These are phyloP conservation scores for Tetheella fluctuosa DNA, from an alignment of 2,888 invertebrate genomes.

Conservation along the genomic window DNA sequence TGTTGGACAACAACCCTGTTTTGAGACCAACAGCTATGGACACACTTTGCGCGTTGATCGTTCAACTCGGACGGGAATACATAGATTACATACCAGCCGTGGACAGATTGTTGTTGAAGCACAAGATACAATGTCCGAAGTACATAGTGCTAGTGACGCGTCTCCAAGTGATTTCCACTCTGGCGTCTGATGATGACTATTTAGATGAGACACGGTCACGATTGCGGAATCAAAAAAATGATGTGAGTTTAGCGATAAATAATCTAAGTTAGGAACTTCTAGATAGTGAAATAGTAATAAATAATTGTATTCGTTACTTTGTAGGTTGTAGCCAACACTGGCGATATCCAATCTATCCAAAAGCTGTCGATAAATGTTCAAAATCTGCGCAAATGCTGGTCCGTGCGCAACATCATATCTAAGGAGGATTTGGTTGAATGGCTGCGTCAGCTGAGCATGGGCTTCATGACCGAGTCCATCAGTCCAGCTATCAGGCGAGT, in stretches of 20 bases:
- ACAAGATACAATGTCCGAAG: constrained; percentile 89
- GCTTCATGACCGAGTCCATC: constrained; percentile 96
- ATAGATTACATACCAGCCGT: constrained; percentile 96
- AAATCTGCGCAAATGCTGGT: constrained; percentile 94
- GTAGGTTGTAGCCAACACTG: constrained; percentile 59
- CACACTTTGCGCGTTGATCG: constrained; percentile 93
- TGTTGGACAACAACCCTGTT: constrained; percentile 91
- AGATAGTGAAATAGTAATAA: constrained; percentile 5
- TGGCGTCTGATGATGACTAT: constrained; percentile 91
- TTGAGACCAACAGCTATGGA: constrained; percentile 93
- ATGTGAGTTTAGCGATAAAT: constrained; percentile 71
- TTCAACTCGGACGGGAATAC: constrained; percentile 96
- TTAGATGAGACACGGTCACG: constrained; percentile 86
- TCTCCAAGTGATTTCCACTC: constrained; percentile 89
- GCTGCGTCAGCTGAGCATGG: constrained; percentile 95
- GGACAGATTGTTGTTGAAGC: constrained; percentile 91
- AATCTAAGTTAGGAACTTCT: too few species aligned
- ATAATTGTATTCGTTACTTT: constrained; percentile 21
- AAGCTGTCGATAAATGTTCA: constrained; percentile 91
- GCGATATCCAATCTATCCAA: constrained; percentile 87
- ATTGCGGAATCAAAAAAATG: constrained; percentile 88
- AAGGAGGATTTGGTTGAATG: constrained; percentile 99
- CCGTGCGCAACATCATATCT: constrained; percentile 93
- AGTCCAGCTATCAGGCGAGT: constrained; percentile 92
- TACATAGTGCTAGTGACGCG: constrained; percentile 92